Evolutionary conservation across 37 sponge, comb jelly and placozoan species (phyloP), one percentile per base, ranked within the genome.

Genomic region (Geodia barretti): DNA sequence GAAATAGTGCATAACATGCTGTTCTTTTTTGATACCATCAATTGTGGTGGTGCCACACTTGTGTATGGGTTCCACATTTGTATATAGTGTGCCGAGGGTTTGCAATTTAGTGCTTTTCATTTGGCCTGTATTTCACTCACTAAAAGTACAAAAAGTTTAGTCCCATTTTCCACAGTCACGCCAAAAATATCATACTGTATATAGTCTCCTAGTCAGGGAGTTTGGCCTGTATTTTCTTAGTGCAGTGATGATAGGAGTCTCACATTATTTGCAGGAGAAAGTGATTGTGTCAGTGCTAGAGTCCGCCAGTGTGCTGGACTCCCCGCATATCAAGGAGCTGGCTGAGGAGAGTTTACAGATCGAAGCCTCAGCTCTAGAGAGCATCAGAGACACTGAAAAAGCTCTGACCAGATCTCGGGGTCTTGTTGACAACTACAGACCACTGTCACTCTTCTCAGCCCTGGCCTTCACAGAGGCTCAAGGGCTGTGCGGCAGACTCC

Each of bases 331-430:
- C n/a, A 35, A 80, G 4, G 54, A 40, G 33, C 25, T 67, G 40
- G 59, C 81, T 24, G 34, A 70, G 5, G 77, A 85, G 21, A 31
- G 43, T 25, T 66, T 81, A 36, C 28, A 31, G 47, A 30, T 54
- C 4, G 79, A 83, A 31, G 24, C 39, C 34, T 29, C 74, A 1
- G 43, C 86, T 36, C 28, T 77, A 2, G 77, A 85, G 25, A 63
- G 64, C 4, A 81, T 90, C 41, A 41, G 20, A 4, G 90, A 90
- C 8, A 76, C 90, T 21, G 76, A 76, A 11, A 80, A 81, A 37
- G 60, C 20, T 29, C 36, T 90, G 58, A 23, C 34, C 33, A 19
- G 20, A 23, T 76, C 80, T 54, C 59, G 74, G 7, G 40, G 80
- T 20, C 75, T 79, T 14, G 64, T 68, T 3, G 21, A n/a, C 19